Evolutionary conservation across 2,888 invertebrate species (phyloP), one percentile per base, ranked within the genome.

Genomic region (Lithophane socia): DNA sequence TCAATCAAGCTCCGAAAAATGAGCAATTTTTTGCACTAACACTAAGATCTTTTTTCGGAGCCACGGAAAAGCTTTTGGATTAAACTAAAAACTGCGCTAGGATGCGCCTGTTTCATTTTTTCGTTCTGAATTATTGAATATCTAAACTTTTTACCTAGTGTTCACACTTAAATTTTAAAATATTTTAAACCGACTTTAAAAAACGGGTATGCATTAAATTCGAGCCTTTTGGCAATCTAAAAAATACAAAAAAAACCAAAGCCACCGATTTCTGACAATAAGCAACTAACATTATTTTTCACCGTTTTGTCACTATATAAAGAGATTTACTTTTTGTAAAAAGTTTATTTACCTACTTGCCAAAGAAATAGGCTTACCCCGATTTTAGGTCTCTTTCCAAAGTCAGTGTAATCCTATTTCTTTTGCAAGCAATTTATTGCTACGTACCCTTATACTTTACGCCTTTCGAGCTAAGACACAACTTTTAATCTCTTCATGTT

Each of bases 401-500:
- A 73, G 3, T 44, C 52, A 65, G 8, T 54, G 56, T 61, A 75
- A 81, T 65, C 44, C 49, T 49, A 12, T 64, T 82, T 78, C 64
- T 77, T 82, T 77, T 16, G 3, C 9, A 18, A 66, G 9, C 1
- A 72, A 80, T 75, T 75, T 75, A 73, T 83, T 12, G 29, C 47
- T 12, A 52, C 44, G 44, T 60, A 66, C 56, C 65, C 67, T 64
- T 58, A 66, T 72, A 83, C 72, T 69, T 79, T 58, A 47, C 69
- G 73, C 37, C 63, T 64, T 12, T 63, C 60, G 13, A 56, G 24
- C 18, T 12, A 58, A 70, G 80, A 49, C 70, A 52, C 37, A 73
- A 83, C 63, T 80, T 84, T 73, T 73, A 80, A 80, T 70, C 80
- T 71, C 49, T 65, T 69, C 24, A 75, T 80, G 80, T 80, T 83